Base-by-base conservation (phyloP, 2,888 invertebrate species). In the Iselma pallidipennis region DNA sequence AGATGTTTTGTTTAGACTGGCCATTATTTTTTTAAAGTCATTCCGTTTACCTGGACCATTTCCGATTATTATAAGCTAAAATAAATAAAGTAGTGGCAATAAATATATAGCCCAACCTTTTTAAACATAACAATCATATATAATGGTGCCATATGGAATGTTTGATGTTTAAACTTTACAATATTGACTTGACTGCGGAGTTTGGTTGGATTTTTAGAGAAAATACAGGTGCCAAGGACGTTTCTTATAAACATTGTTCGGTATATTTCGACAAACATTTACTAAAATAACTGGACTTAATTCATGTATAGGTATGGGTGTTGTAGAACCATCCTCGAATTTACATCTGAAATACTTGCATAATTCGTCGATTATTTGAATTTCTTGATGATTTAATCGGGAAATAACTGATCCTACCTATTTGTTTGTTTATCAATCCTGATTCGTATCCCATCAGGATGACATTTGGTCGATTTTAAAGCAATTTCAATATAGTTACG, bases 181-280 rank as follows among this genome's bases (percentile, higher is more conserved):
- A 45, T 45, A 45, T 45, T 45, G 19, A 45, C 45, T 21, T 21
- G 45, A 45, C 21, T 45, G 3, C 45, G 21, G 16, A n/a, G n/a
- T n/a, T 37, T 37, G 9, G 45, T 19, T 45, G 45, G 16, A 21
- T 21, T 45, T n/a, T 5, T 5, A 45, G 12, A 45, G 45, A 45
- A 45, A 45, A 45, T 45, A 45, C 45, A 45, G 45, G 45, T 45
- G 45, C 45, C 45, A 45, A 45, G 45, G 45, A 45, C 45, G 45
- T 45, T 45, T 12, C 45, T 45, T n/a, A 10, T 42, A 19, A 42
- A 21, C 16, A 21, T 45, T 45, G 21, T 3, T 25, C 21, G 45
- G 45, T 19, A n/a, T n/a, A 45, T 45, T 45, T 45, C 19, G 19
- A 45, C 21, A 45, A 45, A 45, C 10, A 19, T 21, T 45, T 19